Percentiles rank a stretch among this genome's conserved stretches.
phyloP scores from a whole-genome alignment of 2,797 vertebrate genomes.

The Dipus sagitta region DNA sequence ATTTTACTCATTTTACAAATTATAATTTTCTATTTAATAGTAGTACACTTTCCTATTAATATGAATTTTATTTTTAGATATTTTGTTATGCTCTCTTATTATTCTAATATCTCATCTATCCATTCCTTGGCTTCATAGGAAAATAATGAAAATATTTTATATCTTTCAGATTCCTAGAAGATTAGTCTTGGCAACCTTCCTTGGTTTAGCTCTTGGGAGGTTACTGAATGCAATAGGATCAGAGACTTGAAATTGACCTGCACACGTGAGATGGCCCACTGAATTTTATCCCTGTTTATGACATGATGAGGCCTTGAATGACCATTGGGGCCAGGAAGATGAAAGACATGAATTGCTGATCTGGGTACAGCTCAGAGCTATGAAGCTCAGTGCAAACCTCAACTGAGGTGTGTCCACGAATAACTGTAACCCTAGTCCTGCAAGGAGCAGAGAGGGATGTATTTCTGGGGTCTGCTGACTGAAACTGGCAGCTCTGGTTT shows the following conservation, averaged over 20 bases:
- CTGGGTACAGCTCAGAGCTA: background rate
- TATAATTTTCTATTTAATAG: conserved; percentile 32
- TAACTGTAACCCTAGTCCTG: no score
- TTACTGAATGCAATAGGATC: background rate
- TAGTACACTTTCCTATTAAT: background rate
- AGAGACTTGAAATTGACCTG: conserved; percentile 1
- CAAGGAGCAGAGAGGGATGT: no score
- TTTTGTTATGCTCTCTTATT: background rate
- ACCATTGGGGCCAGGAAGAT: conserved; percentile 23
- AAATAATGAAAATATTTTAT: conserved; percentile 3
- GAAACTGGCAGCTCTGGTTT: no score
- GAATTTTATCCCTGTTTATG: background rate
- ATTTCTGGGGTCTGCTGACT: no score
- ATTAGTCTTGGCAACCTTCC: background rate
- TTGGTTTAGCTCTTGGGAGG: background rate
- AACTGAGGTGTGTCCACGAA: no score
- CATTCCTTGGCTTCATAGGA: background rate
- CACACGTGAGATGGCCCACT: background rate
- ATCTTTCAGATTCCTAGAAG: background rate
- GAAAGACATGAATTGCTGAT: conserved; percentile 41
- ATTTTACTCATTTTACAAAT: conserved; percentile 11
- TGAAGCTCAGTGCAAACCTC: conserved; percentile 9
- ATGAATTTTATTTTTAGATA: background rate
- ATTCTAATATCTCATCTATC: background rate
- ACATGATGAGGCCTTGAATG: conserved; percentile 46